These are phyloP conservation scores for Meriones unguiculatus DNA, from an alignment of 2,113 vertebrate species.

Conservation along the genomic window DNA sequence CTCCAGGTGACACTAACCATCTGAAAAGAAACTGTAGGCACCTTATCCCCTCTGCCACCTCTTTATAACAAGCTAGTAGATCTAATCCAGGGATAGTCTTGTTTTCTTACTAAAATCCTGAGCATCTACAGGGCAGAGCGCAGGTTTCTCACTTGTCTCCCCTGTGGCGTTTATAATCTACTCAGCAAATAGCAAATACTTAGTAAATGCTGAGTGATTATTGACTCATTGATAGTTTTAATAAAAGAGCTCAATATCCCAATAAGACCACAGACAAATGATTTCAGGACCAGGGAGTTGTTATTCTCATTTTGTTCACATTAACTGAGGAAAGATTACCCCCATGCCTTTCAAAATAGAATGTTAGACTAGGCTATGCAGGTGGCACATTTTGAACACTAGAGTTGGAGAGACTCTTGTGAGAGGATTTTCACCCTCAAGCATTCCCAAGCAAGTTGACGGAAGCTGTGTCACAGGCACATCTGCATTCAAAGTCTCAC, in stretches of 20 bases:
- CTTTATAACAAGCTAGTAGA: not conserved
- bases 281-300: constrained; percentile 32
- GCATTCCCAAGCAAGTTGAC: not conserved
- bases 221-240: not conserved
- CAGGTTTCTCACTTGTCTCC: not conserved
- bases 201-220: not conserved
- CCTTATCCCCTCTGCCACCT: not conserved
- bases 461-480: not conserved
- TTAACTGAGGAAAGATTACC: constrained; percentile 3
- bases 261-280: constrained; percentile 26
- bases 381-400: not conserved
- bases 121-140: not conserved
- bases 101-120: not conserved
- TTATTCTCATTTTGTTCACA: constrained; percentile 9
- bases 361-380: not conserved
- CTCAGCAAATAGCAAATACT: not conserved
- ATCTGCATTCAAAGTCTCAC: not conserved
- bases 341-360: not conserved
- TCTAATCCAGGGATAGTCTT: not conserved
- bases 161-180: not conserved
- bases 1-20: not conserved
- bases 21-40: constrained; percentile 19
- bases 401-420: not conserved
- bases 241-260: not conserved
- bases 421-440: constrained; percentile 3